Evolutionary conservation across 2,888 invertebrate genomes (phyloP), one percentile per base, ranked within the genome.

Genomic region (Cheilosia urbana): DNA sequence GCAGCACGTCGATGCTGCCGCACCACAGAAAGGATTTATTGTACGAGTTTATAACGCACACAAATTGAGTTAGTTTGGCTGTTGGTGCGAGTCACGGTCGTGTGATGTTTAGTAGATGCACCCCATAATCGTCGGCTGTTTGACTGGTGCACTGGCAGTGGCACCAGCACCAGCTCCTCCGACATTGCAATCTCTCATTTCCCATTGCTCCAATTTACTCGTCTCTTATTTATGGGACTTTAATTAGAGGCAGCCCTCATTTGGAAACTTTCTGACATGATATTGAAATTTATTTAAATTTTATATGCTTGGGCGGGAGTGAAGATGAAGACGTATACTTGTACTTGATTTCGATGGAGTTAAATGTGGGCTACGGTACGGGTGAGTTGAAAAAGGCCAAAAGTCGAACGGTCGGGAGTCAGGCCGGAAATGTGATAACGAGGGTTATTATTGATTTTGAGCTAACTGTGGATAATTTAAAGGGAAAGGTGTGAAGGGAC

Each of bases 11-110:
- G n/a, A 45, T 17, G 45, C 45, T 58, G 65, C 47, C 49, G 21
- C 60, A 27, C 53, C 72, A 68, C 55, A 62, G 68, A 80, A 81
- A 81, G 80, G 80, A 75, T 81, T 81, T 81, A 81, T 81, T 62
- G 80, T 68, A 57, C 75, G 75, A 75, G 68, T 75, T 81, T 75
- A 81, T 75, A 75, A 63, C 55, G 49, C 80, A 69, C 55, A 55
- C 80, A 66, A 68, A 51, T 73, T 80, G 73, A 68, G 62, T 75
- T 75, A 53, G 66, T 57, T 55, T 27, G 58, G 40, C 45, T 62
- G 47, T 30, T 45, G 60, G 45, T 45, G 17, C 13, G 30, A 13
- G 37, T 68, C 68, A 68, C 37, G 68, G 37, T 24, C 15, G 60
- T 62, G 53, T 37, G 53, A 24, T 62, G 47, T 34, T 81, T 75